phyloP scores from a whole-genome alignment of 35 echinoderm and acorn worm species.

The Amphiura filiformis region DNA sequence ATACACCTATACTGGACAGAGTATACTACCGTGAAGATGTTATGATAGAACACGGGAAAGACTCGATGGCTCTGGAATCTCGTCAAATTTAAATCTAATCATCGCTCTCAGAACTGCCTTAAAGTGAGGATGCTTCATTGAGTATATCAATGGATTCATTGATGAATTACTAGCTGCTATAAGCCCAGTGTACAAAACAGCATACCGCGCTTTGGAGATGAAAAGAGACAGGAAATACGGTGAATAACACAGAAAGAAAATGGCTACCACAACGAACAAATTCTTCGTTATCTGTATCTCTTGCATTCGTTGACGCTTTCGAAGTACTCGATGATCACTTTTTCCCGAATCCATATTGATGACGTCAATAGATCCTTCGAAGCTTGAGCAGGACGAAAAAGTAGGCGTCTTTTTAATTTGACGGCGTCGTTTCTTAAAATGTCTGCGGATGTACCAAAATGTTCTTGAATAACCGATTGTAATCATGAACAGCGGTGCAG shows the following conservation, averaged over 20 bases:
- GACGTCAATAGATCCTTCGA: background rate
- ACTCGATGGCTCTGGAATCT: conserved; percentile 51
- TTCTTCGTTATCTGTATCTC: conserved; percentile 60
- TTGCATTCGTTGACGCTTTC: background rate
- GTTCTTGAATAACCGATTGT: conserved; percentile 69
- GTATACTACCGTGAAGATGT: too few species aligned
- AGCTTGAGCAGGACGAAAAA: background rate
- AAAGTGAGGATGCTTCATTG: conserved; percentile 62
- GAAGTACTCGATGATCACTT: background rate
- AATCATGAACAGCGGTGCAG: conserved; percentile 54
- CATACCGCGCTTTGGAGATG: conserved; percentile 21
- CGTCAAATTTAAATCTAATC: conserved; percentile 20
- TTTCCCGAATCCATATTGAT: background rate
- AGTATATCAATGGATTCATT: conserved; percentile 63
- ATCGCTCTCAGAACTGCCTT: conserved; percentile 52
- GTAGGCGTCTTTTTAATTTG: background rate
- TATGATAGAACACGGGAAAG: too few species aligned
- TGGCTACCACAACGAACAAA: conserved; percentile 41
- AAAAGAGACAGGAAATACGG: conserved; percentile 48
- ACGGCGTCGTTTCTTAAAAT: conserved; percentile 27
- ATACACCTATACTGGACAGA: too few species aligned
- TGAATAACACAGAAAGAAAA: conserved; percentile 43
- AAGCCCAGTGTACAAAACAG: conserved; percentile 35
- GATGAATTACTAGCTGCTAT: conserved; percentile 38
- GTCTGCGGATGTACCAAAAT: conserved; percentile 47